A percentile compares a stretch with the other conserved stretches of the same genome.
Evolutionary conservation across 2,888 invertebrate species (phyloP).

Genomic region (Campoletis raptor): DNA sequence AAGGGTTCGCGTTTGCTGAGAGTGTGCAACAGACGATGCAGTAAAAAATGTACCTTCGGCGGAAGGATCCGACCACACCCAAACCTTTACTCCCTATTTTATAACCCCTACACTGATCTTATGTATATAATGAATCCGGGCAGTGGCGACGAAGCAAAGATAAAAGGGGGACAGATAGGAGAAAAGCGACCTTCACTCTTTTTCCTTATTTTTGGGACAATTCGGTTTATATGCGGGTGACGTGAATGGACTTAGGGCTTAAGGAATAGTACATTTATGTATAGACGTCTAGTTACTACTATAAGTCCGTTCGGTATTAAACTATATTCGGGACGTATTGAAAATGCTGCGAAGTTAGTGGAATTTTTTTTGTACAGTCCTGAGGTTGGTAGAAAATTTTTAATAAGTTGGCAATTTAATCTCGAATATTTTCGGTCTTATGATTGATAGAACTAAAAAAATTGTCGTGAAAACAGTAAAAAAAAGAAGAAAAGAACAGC

Average conservation of each 20-base stretch:
- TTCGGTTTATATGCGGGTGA: conserved; percentile 50
- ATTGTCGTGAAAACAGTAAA: no score
- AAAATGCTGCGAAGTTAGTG: no score
- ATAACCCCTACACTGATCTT: conserved; percentile 16
- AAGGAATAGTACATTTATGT: background rate
- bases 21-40: conserved; percentile 43
- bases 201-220: conserved; percentile 34
- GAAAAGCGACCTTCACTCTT: background rate
- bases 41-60: conserved; percentile 47
- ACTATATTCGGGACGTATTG: background rate
- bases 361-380: no score
- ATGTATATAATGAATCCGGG: conserved; percentile 27
- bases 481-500: no score
- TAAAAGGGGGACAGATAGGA: conserved; percentile 19
- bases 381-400: no score
- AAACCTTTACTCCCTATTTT: conserved; percentile 50
- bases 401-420: no score
- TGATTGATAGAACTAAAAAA: no score
- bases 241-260: conserved; percentile 26
- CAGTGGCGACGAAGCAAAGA: conserved; percentile 37
- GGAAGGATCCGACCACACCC: conserved; percentile 54
- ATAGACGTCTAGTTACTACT: background rate
- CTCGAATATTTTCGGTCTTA: no score
- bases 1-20: conserved; percentile 23
- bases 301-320: background rate